These are phyloP conservation scores for Crotalus adamanteus DNA, from an alignment of 2,797 vertebrate genomes.

Conservation along the genomic window DNA sequence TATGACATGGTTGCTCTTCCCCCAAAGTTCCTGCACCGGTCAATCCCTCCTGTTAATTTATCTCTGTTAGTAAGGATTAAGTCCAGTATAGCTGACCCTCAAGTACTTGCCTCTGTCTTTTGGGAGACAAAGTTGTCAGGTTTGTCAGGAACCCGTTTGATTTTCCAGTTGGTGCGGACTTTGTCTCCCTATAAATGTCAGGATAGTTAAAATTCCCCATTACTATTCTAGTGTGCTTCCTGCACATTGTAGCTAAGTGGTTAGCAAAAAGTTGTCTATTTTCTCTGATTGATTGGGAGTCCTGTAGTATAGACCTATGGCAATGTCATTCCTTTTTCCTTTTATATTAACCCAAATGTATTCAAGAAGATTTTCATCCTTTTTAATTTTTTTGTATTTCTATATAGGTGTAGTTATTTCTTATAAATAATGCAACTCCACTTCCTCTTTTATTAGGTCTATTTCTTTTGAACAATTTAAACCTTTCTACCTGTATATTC, in stretches of 20 bases:
- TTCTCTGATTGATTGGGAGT: too few relatives aligned
- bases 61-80: not conserved
- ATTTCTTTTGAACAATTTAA: not conserved
- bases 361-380: too few relatives aligned
- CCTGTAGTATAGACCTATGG: too few relatives aligned
- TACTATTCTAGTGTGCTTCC: not conserved
- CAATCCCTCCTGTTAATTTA: not conserved
- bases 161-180: not conserved
- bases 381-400: too few relatives aligned
- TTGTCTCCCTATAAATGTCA: not conserved
- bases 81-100: not conserved
- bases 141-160: not conserved
- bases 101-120: not conserved
- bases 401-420: not conserved
- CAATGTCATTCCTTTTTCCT: too few relatives aligned
- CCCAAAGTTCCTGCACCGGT: not conserved
- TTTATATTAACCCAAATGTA: too few relatives aligned
- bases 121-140: not conserved
- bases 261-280: too few relatives aligned
- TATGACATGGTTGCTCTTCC: not conserved
- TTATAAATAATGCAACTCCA: not conserved
- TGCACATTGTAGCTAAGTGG: too few relatives aligned
- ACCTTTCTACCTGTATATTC: not conserved
- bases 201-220: not conserved
- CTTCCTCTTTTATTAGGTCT: not conserved